Percentiles rank a stretch among this genome's conserved stretches.
phyloP scores from a whole-genome alignment of 2,113 vertebrate species.

The Cyanoliseus patagonus region DNA sequence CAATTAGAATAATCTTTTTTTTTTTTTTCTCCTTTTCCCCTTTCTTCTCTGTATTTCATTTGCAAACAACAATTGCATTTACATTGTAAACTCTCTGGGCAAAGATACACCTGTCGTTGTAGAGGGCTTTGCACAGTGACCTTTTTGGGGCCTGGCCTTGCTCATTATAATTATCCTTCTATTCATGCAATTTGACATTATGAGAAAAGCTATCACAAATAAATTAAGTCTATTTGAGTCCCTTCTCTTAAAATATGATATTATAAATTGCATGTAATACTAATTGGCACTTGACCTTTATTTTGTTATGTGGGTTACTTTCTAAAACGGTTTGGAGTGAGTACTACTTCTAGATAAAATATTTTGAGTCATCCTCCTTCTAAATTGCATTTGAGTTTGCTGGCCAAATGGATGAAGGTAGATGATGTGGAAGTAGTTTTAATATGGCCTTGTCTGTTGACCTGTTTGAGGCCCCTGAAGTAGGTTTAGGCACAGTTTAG shows the following conservation, averaged over 20 bases:
- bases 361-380: neutral
- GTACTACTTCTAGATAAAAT: constrained; percentile 3
- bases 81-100: neutral
- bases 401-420: neutral
- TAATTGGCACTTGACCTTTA: constrained; percentile 25
- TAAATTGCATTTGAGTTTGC: neutral
- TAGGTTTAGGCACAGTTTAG: neutral
- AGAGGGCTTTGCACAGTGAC: neutral
- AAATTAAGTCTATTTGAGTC: neutral
- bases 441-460: neutral
- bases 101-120: neutral
- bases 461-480: neutral
- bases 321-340: constrained; percentile 6
- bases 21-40: neutral
- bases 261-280: neutral
- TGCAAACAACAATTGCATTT: neutral
- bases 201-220: constrained; percentile 1
- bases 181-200: neutral
- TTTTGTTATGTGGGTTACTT: constrained; percentile 22
- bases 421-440: neutral
- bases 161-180: neutral
- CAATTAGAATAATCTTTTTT: neutral
- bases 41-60: neutral
- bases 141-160: neutral
- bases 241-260: neutral